phyloP scores from a whole-genome alignment of 2,888 invertebrate genomes.

The Silvanus unidentatus region DNA sequence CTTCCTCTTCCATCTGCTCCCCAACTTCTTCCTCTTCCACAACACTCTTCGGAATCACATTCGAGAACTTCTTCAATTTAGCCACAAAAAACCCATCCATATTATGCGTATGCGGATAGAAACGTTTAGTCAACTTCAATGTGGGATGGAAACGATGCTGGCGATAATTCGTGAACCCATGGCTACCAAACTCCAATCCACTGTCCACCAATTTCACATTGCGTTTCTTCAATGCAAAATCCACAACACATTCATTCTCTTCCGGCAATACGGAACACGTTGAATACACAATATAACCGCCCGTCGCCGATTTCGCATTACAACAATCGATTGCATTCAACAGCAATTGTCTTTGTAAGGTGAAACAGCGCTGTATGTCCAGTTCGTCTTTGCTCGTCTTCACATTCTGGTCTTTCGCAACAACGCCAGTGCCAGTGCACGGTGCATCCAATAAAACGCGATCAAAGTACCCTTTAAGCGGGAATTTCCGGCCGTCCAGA shows the following conservation, averaged over 20 bases:
- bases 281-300: constrained; percentile 95
- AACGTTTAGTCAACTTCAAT: constrained; percentile 79
- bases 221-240: constrained; percentile 89
- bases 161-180: constrained; percentile 87
- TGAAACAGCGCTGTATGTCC: constrained; percentile 87
- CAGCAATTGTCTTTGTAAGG: constrained; percentile 86
- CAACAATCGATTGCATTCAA: constrained; percentile 95
- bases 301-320: constrained; percentile 84
- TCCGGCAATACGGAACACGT: constrained; percentile 97
- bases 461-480: constrained; percentile 83
- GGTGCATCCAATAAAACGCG: constrained; percentile 95
- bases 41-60: constrained; percentile 49
- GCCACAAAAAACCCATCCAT: constrained; percentile 99
- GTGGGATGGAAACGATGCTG: constrained; percentile 85
- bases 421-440: constrained; percentile 96
- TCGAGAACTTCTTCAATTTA: constrained; percentile 93
- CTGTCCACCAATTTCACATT: constrained; percentile 91
- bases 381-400: constrained; percentile 86
- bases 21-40: constrained; percentile 39
- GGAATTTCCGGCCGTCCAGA: constrained; percentile 84
- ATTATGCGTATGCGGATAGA: constrained; percentile 97
- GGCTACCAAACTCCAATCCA: constrained; percentile 90
- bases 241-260: constrained; percentile 97
- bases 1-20: constrained; percentile 42
- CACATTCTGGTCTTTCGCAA: constrained; percentile 94